A percentile compares a stretch with the other conserved stretches of the same genome.
Conservation (phyloP, 2,113 vertebrate species). For the Baryphthengus martii region DNA sequence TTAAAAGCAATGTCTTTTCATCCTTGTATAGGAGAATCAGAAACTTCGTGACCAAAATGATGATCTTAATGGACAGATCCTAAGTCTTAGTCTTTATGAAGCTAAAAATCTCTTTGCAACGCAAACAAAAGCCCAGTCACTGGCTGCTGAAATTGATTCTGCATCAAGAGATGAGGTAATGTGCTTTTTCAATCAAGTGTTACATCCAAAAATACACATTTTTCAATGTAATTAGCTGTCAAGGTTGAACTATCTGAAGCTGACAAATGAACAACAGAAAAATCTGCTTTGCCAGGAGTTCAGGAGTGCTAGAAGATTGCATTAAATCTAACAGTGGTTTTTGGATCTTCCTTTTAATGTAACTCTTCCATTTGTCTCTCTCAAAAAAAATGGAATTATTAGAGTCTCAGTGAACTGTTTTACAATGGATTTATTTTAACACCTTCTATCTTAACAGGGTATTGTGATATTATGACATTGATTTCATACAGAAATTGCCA, state of each 20-base stretch:
- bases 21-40: slow-evolving; percentile 86
- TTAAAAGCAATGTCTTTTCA: not conserved
- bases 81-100: slow-evolving; percentile 94
- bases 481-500: not conserved
- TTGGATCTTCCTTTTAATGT: not conserved
- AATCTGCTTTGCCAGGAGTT: not conserved
- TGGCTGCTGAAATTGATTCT: slow-evolving; percentile 95
- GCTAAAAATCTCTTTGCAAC: slow-evolving; percentile 96
- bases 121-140: slow-evolving; percentile 94
- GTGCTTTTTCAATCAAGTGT: not conserved
- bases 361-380: not conserved
- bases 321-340: not conserved
- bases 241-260: not conserved
- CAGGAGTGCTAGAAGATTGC: not conserved
- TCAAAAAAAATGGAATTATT: not conserved
- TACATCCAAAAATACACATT: not conserved
- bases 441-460: not conserved
- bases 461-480: not conserved
- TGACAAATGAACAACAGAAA: not conserved
- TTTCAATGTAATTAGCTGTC: not conserved
- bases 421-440: not conserved
- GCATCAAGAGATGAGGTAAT: slow-evolving; percentile 94
- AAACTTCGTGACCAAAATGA: slow-evolving; percentile 95
- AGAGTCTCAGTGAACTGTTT: not conserved
- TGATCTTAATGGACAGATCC: slow-evolving; percentile 93